Percentiles rank a stretch among this genome's conserved stretches.
phyloP scores from a whole-genome alignment of 2,113 vertebrate species.

The Rhinogobius similis region DNA sequence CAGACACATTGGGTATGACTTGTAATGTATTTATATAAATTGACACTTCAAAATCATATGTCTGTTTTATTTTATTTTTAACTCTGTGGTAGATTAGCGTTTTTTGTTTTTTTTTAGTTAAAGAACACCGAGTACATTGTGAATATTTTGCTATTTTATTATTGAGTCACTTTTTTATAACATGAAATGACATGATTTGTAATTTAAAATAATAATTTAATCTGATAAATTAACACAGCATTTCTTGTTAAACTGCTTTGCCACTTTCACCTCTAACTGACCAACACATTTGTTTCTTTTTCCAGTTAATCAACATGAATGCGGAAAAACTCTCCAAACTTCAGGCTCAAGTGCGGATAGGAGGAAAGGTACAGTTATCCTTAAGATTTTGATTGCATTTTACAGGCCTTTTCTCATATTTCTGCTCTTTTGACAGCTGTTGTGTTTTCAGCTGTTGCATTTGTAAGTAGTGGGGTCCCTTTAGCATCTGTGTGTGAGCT shows the following conservation, averaged over 20 bases:
- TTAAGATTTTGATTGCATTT: neutral
- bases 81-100: too few species aligned
- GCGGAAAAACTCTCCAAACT: constrained; percentile 98
- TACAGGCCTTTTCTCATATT: neutral
- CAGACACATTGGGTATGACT: neutral
- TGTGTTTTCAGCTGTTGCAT: constrained; percentile 1
- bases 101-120: too few species aligned
- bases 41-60: too few species aligned
- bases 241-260: neutral
- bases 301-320: constrained; percentile 85
- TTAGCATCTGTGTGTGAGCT: constrained; percentile 34
- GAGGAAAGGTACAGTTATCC: constrained; percentile 87
- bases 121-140: neutral
- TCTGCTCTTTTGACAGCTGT: neutral
- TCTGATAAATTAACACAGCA: neutral
- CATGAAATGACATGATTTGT: neutral
- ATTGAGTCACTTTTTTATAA: neutral
- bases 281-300: constrained; percentile 7
- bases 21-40: too few species aligned
- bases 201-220: too few species aligned
- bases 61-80: too few species aligned
- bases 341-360: constrained; percentile 99
- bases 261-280: neutral
- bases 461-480: constrained; percentile 23
- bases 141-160: too few species aligned